phyloP scores from a whole-genome alignment of 2,113 vertebrate genomes.

The Bambusicola thoracicus region DNA sequence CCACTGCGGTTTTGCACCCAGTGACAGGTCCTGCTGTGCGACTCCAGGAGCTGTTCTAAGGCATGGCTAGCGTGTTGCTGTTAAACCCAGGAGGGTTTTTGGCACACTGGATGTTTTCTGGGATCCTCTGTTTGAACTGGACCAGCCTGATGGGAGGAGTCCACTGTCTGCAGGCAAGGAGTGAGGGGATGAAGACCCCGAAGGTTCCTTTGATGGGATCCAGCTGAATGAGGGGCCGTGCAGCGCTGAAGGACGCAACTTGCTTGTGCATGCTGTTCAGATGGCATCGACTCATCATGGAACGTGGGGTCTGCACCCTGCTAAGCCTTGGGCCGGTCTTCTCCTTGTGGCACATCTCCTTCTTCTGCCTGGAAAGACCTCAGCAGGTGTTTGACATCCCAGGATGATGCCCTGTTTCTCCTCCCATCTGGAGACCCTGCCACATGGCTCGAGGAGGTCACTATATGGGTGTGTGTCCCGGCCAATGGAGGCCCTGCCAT shows the following conservation, averaged over 20 bases:
- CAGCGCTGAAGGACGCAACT: not conserved
- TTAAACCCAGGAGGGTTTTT: not conserved
- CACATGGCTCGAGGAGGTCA: not conserved
- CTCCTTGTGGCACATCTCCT: not conserved
- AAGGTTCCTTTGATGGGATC: not conserved
- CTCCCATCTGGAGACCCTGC: not conserved
- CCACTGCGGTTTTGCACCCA: not conserved
- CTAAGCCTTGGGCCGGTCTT: not conserved
- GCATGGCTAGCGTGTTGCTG: not conserved
- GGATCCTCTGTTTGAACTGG: not conserved
- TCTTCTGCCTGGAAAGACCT: not conserved
- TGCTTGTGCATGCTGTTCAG: not conserved
- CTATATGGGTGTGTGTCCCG: not conserved
- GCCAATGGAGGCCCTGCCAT: rapidly evolving
- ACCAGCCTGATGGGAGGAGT: not conserved
- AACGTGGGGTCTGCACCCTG: not conserved
- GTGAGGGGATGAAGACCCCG: not conserved
- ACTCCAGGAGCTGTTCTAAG: not conserved
- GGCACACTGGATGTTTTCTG: not conserved
- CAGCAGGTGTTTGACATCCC: not conserved
- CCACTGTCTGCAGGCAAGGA: not conserved
- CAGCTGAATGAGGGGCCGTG: not conserved
- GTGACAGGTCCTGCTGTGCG: not conserved
- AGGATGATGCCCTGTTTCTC: not conserved
- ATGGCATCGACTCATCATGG: not conserved